Base-by-base conservation (phyloP, 2,888 invertebrate genomes). In the Drosophila cognata region DNA sequence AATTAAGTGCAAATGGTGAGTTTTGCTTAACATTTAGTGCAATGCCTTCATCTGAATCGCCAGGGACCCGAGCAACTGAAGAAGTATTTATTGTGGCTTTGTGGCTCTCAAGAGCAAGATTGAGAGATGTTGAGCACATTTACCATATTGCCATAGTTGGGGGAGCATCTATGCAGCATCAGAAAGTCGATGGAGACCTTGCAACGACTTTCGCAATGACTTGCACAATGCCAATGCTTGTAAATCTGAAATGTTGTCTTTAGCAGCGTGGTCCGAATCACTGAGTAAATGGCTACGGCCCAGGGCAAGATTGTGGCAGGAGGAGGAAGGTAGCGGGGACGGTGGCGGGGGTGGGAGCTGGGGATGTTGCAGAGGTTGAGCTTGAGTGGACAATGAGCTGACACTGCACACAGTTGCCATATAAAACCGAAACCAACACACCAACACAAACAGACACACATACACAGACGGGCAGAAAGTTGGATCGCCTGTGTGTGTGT, bases 201-300 rank as follows among this genome's bases (percentile, higher is more conserved):
- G 61, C 58, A 52, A 41, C 60, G 67, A 64, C 63, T 68, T 67
- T 58, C 25, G 59, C 63, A 74, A 59, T 74, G 76, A 77, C 78
- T 78, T 71, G 73, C 52, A 66, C 71, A 75, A 75, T 75, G 77
- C 61, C 82, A 65, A 61, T 74, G 69, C 81, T 76, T 79, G 79
- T 75, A 85, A 84, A 90, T 90, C 89, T 75, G 80, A 85, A 89
- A 85, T 88, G 88, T 82, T 85, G 81, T 88, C 85, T 76, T 74
- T 84, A 80, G 69, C 56, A 65, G 58, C 66, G 61, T 75, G 74
- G 66, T 65, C 59, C 69, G 68, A 77, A 77, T 77, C 77, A 77
- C 52, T 71, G 67, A 72, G 73, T 77, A 77, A 77, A 77, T 71
- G 77, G 56, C 43, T 56, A 57, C 8, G 21, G 53, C 21, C 43